Evolutionary conservation across 2,888 invertebrate species (phyloP), one percentile per base, ranked within the genome.

Genomic region (Drosophila subquinaria): DNA sequence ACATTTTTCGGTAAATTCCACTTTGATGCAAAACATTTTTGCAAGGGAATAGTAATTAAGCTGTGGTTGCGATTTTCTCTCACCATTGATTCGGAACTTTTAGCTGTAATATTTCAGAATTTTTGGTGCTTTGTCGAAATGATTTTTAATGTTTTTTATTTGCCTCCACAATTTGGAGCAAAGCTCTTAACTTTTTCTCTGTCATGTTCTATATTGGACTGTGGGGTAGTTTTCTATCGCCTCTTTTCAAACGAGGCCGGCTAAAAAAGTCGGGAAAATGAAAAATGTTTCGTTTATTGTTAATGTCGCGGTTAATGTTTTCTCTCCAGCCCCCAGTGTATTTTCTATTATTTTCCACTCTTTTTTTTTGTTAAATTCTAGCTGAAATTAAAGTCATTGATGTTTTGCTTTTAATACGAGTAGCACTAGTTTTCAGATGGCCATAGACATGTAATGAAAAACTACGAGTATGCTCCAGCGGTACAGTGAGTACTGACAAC

Each of bases 131-230:
- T 69, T 55, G 56, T 51, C 50, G 55, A 63, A 64, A 70, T 76
- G 47, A 73, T 73, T 77, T 73, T 69, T 69, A 51, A 42, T n/a
- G 36, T 20, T 63, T 67, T 74, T 52, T 61, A 33, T 51, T 52
- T 57, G 71, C 57, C 70, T 71, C 69, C 65, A 56, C 56, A 82
- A 88, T 73, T 68, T 85, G 69, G 86, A 88, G 66, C 88, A 82
- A 85, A 86, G 82, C 88, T 88, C 70, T 85, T 65, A 66, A 75
- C 62, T 61, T 67, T 75, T 69, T 55, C 48, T 17, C 40, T 74
- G 62, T 52, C 47, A 13, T 48, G 48, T 50, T 36, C 23, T 43
- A 36, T 30, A 57, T 64, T 52, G 51, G 47, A 30, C 11, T 60
- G 20, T 51, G 48, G 64, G 62, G 64, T 65, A 47, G 87, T 71